Percentiles rank a stretch among this genome's conserved stretches.
Conservation (phyloP, 2,113 vertebrate species). For the Callospermophilus lateralis region DNA sequence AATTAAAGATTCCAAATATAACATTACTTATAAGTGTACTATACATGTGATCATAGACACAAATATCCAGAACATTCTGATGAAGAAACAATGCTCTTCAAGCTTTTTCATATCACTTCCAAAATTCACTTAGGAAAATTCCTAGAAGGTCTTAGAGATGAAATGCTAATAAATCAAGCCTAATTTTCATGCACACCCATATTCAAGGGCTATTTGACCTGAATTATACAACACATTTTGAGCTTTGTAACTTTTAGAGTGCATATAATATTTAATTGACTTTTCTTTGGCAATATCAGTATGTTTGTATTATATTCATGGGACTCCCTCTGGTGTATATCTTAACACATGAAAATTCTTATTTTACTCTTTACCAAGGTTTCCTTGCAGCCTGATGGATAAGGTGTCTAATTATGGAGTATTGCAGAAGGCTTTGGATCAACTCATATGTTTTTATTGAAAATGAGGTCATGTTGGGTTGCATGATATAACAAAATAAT, state of each 20-base stretch:
- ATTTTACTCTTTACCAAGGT: slow-evolving; percentile 77
- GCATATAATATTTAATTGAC: slow-evolving; percentile 83
- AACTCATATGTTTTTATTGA: slow-evolving; percentile 79
- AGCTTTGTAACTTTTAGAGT: slow-evolving; percentile 79
- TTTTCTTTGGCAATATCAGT: slow-evolving; percentile 85
- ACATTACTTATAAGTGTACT: slow-evolving; percentile 4
- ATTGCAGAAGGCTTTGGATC: slow-evolving; percentile 68
- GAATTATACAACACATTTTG: slow-evolving; percentile 70
- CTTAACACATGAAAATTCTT: slow-evolving; percentile 87
- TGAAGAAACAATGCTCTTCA: slow-evolving; percentile 50
- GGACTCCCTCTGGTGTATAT: slow-evolving; percentile 90
- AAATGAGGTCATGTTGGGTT: slow-evolving; percentile 81
- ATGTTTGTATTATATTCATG: slow-evolving; percentile 87
- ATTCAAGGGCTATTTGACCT: slow-evolving; percentile 61
- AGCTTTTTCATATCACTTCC: slow-evolving; percentile 31
- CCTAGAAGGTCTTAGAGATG: slow-evolving; percentile 57
- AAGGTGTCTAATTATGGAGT: slow-evolving; percentile 75
- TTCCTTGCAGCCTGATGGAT: slow-evolving; percentile 66
- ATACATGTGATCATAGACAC: not conserved
- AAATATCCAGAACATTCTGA: slow-evolving; percentile 38
- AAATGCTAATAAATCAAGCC: slow-evolving; percentile 73
- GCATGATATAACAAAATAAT: slow-evolving; percentile 79
- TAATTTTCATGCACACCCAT: slow-evolving; percentile 42
- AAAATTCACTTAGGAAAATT: slow-evolving; percentile 69
- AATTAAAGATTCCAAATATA: slow-evolving; percentile 46